These are phyloP conservation scores for Stercorarius parasiticus DNA, from an alignment of 2,113 vertebrate genomes.

Conservation along the genomic window DNA sequence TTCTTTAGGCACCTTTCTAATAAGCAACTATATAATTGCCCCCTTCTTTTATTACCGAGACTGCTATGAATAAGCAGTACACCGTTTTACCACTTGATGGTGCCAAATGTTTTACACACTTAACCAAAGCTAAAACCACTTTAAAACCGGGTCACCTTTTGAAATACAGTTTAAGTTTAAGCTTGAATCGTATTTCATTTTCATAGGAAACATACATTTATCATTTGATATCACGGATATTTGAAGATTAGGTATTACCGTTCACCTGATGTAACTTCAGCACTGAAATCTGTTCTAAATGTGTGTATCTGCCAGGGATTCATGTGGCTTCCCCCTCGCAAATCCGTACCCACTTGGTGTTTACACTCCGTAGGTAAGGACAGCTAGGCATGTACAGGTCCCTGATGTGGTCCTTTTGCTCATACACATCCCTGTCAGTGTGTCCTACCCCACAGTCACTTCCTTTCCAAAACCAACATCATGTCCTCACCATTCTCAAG, in stretches of 20 bases:
- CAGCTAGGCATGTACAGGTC: background rate
- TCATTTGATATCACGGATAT: background rate
- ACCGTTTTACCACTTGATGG: constrained; percentile 57
- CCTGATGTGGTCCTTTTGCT: background rate
- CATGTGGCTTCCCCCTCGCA: background rate
- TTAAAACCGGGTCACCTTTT: background rate
- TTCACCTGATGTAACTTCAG: background rate
- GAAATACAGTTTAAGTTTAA: background rate
- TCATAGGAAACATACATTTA: background rate
- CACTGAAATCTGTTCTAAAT: background rate
- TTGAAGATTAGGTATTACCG: background rate
- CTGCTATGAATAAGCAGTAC: background rate
- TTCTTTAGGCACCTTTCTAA: background rate
- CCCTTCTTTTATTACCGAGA: background rate
- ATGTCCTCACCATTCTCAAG: background rate
- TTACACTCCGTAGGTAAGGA: background rate
- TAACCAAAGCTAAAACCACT: background rate
- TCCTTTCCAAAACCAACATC: background rate
- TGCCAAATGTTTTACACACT: constrained; percentile 7
- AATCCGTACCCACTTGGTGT: background rate
- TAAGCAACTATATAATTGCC: background rate
- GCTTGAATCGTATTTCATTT: background rate
- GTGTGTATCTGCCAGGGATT: background rate
- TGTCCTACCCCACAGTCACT: background rate
- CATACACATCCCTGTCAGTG: background rate